Evolutionary conservation across 1,140 invertebrate species (phyloP).

Genomic region (Drosophila rufa): DNA sequence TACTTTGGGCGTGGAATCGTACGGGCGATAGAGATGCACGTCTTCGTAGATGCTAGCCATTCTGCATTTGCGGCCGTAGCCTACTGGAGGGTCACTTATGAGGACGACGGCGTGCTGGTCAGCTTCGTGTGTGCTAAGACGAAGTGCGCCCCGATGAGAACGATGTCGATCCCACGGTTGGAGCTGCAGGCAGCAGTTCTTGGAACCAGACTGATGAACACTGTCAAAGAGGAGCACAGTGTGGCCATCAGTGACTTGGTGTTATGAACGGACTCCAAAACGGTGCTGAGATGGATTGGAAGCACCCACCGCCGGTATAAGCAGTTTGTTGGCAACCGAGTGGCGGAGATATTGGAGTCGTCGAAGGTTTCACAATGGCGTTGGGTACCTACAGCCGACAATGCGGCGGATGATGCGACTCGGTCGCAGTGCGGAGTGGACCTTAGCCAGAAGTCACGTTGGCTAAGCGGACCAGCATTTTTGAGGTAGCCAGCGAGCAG

Average conservation of each 20-base stretch:
- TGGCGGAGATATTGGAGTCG: too few species aligned
- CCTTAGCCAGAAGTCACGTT: not conserved
- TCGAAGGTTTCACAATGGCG: slow-evolving; percentile 16
- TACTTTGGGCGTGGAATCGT: not conserved
- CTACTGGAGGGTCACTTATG: too few species aligned
- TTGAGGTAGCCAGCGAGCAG: not conserved
- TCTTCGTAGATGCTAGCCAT: too few species aligned
- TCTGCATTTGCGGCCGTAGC: too few species aligned
- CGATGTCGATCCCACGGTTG: slow-evolving; percentile 59
- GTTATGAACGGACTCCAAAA: slow-evolving; percentile 27
- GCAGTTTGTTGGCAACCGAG: slow-evolving; percentile 68
- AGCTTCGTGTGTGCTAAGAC: too few species aligned
- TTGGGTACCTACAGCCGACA: slow-evolving; percentile 5
- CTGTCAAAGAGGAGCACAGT: slow-evolving; percentile 1
- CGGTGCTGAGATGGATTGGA: slow-evolving; percentile 17
- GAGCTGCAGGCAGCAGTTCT: slow-evolving; percentile 84
- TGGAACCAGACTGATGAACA: slow-evolving; percentile 38
- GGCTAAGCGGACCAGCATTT: not conserved
- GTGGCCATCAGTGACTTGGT: not conserved
- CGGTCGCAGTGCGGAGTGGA: not conserved
- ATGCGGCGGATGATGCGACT: not conserved
- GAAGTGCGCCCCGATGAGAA: not conserved
- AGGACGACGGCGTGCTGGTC: too few species aligned
- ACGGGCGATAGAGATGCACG: too few species aligned
- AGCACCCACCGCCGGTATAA: slow-evolving; percentile 14